These are phyloP conservation scores for Hepsetus odoe DNA, from an alignment of 2,113 vertebrate genomes.

Conservation along the genomic window DNA sequence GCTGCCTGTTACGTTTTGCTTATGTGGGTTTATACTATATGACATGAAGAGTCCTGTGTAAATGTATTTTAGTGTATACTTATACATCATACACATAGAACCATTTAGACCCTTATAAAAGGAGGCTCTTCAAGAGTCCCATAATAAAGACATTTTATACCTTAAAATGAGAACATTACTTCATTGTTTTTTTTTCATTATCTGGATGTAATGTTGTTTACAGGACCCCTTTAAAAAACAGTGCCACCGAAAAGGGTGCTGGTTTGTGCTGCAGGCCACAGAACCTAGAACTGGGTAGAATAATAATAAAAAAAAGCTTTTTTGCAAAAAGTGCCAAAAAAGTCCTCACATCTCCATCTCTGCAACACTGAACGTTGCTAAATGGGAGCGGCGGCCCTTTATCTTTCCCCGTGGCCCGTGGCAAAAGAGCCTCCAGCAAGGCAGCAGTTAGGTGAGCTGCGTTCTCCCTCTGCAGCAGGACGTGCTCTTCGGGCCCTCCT, in stretches of 20 bases:
- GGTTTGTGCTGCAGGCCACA: no score
- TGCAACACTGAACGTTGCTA: neutral
- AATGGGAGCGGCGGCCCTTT: conserved; percentile 17
- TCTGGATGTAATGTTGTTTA: no score
- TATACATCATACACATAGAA: neutral
- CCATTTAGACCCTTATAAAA: neutral
- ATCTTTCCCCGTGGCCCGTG: conserved; percentile 36
- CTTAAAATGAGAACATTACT: no score
- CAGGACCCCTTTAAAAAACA: no score
- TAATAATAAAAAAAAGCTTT: no score
- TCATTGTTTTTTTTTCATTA: no score
- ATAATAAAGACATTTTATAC: neutral
- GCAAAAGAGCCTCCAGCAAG: conserved; percentile 27
- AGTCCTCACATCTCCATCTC: neutral
- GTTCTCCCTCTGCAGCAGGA: conserved; percentile 35
- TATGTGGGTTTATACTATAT: no score
- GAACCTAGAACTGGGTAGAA: no score
- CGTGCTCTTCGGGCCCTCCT: conserved; percentile 39
- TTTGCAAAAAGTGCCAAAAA: neutral
- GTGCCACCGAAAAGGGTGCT: no score
- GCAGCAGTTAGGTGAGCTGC: conserved; percentile 10
- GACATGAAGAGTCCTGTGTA: no score
- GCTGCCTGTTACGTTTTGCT: neutral
- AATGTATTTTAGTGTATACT: no score
- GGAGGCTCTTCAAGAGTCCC: neutral